Evolutionary conservation across 2,113 vertebrate species (phyloP), one percentile per base, ranked within the genome.

Genomic region (Rhinolophus ferrumequinum): DNA sequence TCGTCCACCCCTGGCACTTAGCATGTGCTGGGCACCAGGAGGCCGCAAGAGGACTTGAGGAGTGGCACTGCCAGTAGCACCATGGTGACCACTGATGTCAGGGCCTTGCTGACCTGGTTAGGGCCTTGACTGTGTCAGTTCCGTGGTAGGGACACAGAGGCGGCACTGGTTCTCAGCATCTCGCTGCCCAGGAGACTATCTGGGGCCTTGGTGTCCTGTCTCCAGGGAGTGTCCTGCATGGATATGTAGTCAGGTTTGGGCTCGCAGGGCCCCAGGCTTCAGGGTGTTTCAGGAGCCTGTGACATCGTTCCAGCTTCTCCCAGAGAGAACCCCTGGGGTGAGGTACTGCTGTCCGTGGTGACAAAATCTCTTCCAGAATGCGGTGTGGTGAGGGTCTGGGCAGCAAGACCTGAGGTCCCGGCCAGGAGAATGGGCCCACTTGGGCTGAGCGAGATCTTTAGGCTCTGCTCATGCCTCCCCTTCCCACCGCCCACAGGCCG

Each of bases 231-330:
- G 75, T 80, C 95, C 76, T 2, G 0, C 67, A 9, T 0, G 14
- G 88, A 81, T 62, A 13, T 58, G 62, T 0, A 13, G 73, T 90
- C 94, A 66, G 85, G 80, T 94, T 92, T 47, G 76, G 84, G 90
- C 88, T 96, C 0, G 6, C 54, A 54, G 38, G 75, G 81, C 91
- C 90, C 3, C 9, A 2, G 90, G 92, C 93, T 58, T 47, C 26
- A 8, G 26, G 54, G 41, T 60, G 38, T 92, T 64, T 64, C 1
- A 2, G 62, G 81, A 95, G 26, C 79, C 30, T 11, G 67, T 2
- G 94, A 60, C 1, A 0, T 94, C 41, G 52, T 5, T 35, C 38
- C 54, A 26, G n/a, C 70, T 56, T 88, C 82, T 88, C 76, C 50
- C 7, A 6, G 64, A 89, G 56, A 16, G 66, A 41, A 12, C 18